phyloP scores from a whole-genome alignment of 2,113 vertebrate species.

The cat (Felis catus) region F.catus_Fca126_mat1.0 CM031423.1:10695001-10695500 shows the following conservation, averaged over 20 bases:
- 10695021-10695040: background rate
- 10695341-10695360: background rate
- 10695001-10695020: background rate
- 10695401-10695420: accelerated
- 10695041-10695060: background rate
- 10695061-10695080: background rate
- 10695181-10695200: slow-evolving; percentile 21
- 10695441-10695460: background rate
- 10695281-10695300: slow-evolving; percentile 27
- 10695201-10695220: slow-evolving; percentile 49
- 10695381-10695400: background rate
- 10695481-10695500: background rate
- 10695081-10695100: background rate
- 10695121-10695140: background rate
- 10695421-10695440: background rate
- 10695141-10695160: background rate
- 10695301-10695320: background rate
- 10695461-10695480: background rate
- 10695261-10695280: background rate
- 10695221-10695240: slow-evolving; percentile 59
- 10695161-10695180: background rate
- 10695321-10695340: background rate
- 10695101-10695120: background rate
- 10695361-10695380: background rate
- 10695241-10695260: slow-evolving; percentile 74